Conservation (phyloP, 2,113 vertebrate species). For the Gobiocypris rarus region DNA sequence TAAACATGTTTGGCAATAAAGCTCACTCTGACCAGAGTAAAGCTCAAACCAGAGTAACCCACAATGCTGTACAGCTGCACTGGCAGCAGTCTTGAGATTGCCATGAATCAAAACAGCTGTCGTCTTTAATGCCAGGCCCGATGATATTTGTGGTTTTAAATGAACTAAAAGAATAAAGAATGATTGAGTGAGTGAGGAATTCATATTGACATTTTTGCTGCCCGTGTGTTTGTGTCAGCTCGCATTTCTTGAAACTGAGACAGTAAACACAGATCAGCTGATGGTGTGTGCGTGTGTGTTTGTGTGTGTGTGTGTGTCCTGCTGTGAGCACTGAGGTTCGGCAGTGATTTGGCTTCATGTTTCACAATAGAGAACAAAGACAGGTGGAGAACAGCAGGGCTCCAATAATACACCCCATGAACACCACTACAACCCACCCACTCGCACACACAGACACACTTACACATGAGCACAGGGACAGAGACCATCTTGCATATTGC, state of each 20-base stretch:
- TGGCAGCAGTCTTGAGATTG: neutral
- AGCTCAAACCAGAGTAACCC: neutral
- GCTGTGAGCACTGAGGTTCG: slow-evolving; percentile 44
- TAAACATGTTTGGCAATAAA: too few species aligned
- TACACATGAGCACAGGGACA: slow-evolving; percentile 6
- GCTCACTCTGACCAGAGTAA: too few species aligned
- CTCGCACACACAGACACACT: neutral
- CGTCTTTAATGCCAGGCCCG: neutral
- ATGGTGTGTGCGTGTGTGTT: slow-evolving; percentile 28
- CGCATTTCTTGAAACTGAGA: slow-evolving; percentile 18
- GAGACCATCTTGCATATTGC: slow-evolving; percentile 31
- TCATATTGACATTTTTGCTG: slow-evolving; percentile 27
- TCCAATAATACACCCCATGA: slow-evolving; percentile 35
- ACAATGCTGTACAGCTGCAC: slow-evolving; percentile 3
- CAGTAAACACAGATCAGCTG: slow-evolving; percentile 39
- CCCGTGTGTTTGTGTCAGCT: slow-evolving; percentile 35
- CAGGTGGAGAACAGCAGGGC: slow-evolving; percentile 55
- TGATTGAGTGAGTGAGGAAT: slow-evolving; percentile 38
- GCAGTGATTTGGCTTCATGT: slow-evolving; percentile 50
- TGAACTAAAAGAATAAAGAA: slow-evolving; percentile 4
- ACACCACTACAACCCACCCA: slow-evolving; percentile 13
- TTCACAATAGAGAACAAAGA: slow-evolving; percentile 47
- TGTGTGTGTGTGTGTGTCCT: neutral
- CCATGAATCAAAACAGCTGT: slow-evolving; percentile 37
- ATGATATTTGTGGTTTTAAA: slow-evolving; percentile 29